A percentile compares a stretch with the other conserved stretches of the same genome.
These are phyloP conservation scores for Luperina testacea DNA, from an alignment of 2,888 invertebrate species.

Conservation along the genomic window DNA sequence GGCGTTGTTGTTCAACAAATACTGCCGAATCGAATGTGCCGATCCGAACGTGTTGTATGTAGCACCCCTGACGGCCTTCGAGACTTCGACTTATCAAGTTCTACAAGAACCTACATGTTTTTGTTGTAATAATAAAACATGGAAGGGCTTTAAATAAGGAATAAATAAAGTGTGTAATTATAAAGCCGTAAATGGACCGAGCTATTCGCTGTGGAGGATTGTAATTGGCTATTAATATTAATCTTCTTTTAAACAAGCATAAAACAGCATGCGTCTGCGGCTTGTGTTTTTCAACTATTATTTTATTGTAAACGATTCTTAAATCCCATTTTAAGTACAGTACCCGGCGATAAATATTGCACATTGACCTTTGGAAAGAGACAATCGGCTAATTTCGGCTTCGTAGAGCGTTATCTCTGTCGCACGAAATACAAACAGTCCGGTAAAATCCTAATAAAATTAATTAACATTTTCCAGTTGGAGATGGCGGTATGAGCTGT, in stretches of 20 bases:
- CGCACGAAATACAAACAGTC: too few relatives aligned
- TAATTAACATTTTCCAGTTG: too few relatives aligned
- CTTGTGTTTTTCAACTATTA: slow-evolving; percentile 5
- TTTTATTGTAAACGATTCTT: slow-evolving; percentile 7
- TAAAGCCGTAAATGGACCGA: slow-evolving; percentile 37
- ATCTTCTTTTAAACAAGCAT: slow-evolving; percentile 32
- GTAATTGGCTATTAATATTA: slow-evolving; percentile 51
- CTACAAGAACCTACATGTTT: slow-evolving; percentile 8
- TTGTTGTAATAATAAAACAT: slow-evolving; percentile 26
- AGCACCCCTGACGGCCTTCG: slow-evolving; percentile 9
- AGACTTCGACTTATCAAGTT: slow-evolving; percentile 20
- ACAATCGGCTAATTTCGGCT: too few relatives aligned
- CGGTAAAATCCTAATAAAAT: not conserved
- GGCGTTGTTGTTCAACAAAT: not conserved
- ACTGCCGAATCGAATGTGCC: not conserved
- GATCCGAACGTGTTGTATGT: not conserved
- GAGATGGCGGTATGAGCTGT: not conserved
- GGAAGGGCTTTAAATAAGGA: slow-evolving; percentile 25
- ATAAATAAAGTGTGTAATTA: slow-evolving; percentile 49
- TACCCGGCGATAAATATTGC: too few relatives aligned
- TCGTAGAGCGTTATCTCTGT: too few relatives aligned
- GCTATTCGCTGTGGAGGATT: slow-evolving; percentile 32
- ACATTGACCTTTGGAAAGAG: too few relatives aligned
- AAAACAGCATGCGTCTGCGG: slow-evolving; percentile 25
- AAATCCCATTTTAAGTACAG: slow-evolving; percentile 1